Evolutionary conservation across 2,888 invertebrate genomes (phyloP).

Genomic region (Cylindroiulus punctatus): DNA sequence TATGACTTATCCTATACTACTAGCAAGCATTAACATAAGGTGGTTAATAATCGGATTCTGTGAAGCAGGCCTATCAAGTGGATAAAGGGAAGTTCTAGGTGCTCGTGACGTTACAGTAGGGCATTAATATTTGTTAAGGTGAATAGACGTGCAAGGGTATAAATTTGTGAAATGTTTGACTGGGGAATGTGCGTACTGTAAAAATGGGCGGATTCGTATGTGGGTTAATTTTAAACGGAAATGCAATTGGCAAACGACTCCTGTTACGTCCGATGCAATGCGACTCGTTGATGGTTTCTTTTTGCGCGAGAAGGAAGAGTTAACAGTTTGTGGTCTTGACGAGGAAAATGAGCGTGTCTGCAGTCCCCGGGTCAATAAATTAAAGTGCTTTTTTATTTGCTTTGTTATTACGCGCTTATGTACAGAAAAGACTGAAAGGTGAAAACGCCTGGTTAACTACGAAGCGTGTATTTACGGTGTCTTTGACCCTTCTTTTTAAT

Average conservation of each 20-base stretch:
- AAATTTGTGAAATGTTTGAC: background rate
- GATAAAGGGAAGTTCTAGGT: too few relatives aligned
- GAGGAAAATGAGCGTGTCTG: conserved; percentile 12
- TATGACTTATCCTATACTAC: too few relatives aligned
- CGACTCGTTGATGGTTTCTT: background rate
- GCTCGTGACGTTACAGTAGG: too few relatives aligned
- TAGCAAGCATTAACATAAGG: too few relatives aligned
- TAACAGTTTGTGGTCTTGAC: background rate
- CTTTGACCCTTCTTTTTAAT: conserved; percentile 7
- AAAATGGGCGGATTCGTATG: conserved; percentile 23
- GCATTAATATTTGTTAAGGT: background rate
- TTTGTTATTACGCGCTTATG: conserved; percentile 33
- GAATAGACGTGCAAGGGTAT: background rate
- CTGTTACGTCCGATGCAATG: background rate
- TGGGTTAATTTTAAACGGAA: conserved; percentile 38
- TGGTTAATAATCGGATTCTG: too few relatives aligned
- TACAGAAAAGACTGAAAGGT: conserved; percentile 29
- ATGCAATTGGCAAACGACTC: background rate
- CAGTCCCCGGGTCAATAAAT: conserved; percentile 27
- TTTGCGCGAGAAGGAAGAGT: background rate
- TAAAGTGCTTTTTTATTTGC: conserved; percentile 37
- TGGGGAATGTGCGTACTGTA: background rate
- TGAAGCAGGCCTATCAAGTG: too few relatives aligned
- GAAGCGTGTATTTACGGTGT: conserved; percentile 16
- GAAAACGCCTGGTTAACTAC: conserved; percentile 34